Conservation (phyloP, 2,888 invertebrate genomes). For the Drosophila siamana region DNA sequence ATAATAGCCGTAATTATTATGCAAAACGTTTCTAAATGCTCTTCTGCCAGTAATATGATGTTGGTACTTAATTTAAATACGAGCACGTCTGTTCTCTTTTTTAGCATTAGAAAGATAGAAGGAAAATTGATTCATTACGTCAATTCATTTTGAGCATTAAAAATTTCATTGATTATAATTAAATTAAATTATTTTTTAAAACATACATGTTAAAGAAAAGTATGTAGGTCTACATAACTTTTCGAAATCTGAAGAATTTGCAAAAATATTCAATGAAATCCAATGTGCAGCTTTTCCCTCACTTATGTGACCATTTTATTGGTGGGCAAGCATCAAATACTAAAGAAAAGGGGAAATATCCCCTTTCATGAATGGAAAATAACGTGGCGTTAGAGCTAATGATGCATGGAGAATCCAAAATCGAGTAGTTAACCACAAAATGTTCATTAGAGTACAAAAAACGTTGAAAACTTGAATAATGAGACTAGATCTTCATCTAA, state of each 20-base stretch:
- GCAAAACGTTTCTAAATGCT: constrained; percentile 70
- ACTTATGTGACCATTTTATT: constrained; percentile 23
- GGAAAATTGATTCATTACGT: constrained; percentile 20
- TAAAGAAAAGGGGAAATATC: background rate
- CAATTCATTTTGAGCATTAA: background rate
- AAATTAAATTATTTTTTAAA: too few species aligned
- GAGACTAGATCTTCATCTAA: constrained; percentile 14
- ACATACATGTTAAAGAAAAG: too few species aligned
- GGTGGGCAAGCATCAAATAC: background rate
- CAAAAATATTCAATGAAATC: background rate
- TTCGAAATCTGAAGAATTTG: background rate
- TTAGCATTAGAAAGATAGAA: constrained; percentile 4
- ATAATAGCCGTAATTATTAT: constrained; percentile 74
- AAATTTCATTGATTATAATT: background rate
- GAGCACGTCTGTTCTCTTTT: background rate
- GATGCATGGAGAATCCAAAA: constrained; percentile 58
- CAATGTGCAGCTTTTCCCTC: too few species aligned
- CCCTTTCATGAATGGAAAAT: constrained; percentile 65
- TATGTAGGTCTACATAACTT: too few species aligned
- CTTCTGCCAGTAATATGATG: constrained; percentile 16
- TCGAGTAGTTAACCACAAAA: constrained; percentile 61
- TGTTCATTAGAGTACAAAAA: constrained; percentile 63
- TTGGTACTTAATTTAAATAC: constrained; percentile 12
- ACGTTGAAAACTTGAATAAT: constrained; percentile 42
- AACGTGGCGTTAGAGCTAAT: constrained; percentile 56